These are phyloP conservation scores for Ptychoptera albimana DNA, from an alignment of 2,888 invertebrate species.

Conservation along the genomic window DNA sequence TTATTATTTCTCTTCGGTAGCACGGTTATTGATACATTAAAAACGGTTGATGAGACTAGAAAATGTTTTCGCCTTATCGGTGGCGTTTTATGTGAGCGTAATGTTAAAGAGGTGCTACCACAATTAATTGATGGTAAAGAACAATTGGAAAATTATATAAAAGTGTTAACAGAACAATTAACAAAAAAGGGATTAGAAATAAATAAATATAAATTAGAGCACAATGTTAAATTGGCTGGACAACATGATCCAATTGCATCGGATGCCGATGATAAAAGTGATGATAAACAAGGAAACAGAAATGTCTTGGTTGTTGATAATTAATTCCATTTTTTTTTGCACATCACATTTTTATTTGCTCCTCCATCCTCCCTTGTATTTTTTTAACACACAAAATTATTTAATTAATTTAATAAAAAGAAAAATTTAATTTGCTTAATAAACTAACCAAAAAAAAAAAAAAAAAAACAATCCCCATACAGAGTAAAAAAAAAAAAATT, in stretches of 20 bases:
- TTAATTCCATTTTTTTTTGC: conserved; percentile 3
- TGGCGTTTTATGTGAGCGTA: conserved; percentile 83
- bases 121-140: conserved; percentile 64
- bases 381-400: too few relatives aligned
- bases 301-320: conserved; percentile 38
- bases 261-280: conserved; percentile 14
- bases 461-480: too few relatives aligned
- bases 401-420: too few relatives aligned
- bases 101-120: conserved; percentile 81
- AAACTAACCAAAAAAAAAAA: too few relatives aligned
- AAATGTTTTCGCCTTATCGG: conserved; percentile 90
- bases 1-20: conserved; percentile 33
- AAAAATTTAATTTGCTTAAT: too few relatives aligned
- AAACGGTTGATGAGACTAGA: conserved; percentile 64
- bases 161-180: conserved; percentile 64
- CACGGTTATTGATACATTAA: conserved; percentile 85
- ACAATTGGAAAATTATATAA: conserved; percentile 63
- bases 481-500: too few relatives aligned
- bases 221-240: conserved; percentile 73
- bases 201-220: conserved; percentile 78
- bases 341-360: too few relatives aligned
- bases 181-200: conserved; percentile 77
- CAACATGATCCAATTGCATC: conserved; percentile 30
- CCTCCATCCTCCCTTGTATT: too few relatives aligned
- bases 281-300: conserved; percentile 26